These are phyloP conservation scores for Nomia melanderi DNA, from an alignment of 1,140 invertebrate genomes.

Conservation along the genomic window DNA sequence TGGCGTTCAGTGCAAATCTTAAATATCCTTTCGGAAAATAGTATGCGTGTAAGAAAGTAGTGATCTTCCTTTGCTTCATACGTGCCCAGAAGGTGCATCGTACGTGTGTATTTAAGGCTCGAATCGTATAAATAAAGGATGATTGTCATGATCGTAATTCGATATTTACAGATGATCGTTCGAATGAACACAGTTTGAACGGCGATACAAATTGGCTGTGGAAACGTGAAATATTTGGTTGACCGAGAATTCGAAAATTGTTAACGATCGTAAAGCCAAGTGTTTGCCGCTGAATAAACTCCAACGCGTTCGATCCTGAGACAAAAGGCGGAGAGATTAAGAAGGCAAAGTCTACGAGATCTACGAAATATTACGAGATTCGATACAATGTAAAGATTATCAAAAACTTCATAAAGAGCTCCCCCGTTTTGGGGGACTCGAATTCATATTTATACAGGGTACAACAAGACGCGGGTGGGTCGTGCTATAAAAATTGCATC, in stretches of 20 bases:
- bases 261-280: constrained; percentile 4
- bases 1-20: not conserved
- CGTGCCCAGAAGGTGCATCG: not conserved
- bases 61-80: not conserved
- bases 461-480: constrained; percentile 25
- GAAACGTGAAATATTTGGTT: not conserved
- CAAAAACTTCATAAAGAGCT: not conserved
- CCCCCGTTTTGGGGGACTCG: not conserved
- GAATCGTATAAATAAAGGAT: constrained; percentile 41
- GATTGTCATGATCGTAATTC: constrained; percentile 38
- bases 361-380: constrained; percentile 1
- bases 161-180: constrained; percentile 49
- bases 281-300: not conserved
- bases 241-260: not conserved
- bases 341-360: constrained; percentile 26
- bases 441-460: not conserved
- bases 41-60: not conserved
- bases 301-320: constrained; percentile 31
- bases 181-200: constrained; percentile 29
- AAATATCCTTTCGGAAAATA: constrained; percentile 11
- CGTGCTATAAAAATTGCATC: constrained; percentile 27
- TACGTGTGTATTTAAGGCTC: constrained; percentile 6
- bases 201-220: constrained; percentile 38
- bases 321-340: constrained; percentile 29
- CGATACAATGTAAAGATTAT: not conserved